Conservation (phyloP, 2,797 vertebrate genomes). For the Schizothorax lantsangensis region DNA sequence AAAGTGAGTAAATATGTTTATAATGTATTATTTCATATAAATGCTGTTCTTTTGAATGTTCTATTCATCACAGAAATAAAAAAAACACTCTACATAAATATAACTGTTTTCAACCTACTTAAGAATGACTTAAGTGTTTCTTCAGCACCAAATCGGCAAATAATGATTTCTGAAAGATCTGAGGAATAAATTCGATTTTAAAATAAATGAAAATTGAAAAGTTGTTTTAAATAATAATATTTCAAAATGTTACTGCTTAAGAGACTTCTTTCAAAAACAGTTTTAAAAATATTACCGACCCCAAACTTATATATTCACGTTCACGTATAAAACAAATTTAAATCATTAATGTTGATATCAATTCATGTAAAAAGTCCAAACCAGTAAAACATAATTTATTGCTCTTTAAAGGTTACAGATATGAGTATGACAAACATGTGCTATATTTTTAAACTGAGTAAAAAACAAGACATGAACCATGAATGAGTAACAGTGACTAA, state of each 20-base stretch:
- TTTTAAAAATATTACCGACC: not conserved
- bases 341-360: not conserved
- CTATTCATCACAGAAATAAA: too few species aligned
- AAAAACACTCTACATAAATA: too few species aligned
- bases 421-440: conserved; percentile 16
- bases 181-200: not conserved
- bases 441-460: conserved; percentile 39
- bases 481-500: conserved; percentile 16
- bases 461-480: conserved; percentile 27
- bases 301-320: not conserved
- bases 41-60: not conserved
- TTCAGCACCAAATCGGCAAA: not conserved
- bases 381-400: conserved; percentile 9
- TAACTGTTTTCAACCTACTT: not conserved
- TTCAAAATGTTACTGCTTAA: not conserved
- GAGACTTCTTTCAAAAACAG: not conserved
- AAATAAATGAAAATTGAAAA: not conserved
- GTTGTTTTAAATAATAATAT: not conserved
- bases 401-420: conserved; percentile 9
- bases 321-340: not conserved
- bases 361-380: not conserved
- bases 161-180: not conserved
- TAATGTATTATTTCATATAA: not conserved
- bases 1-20: not conserved
- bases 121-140: not conserved